Conservation (phyloP, 1,140 invertebrate genomes). For the Drosophila sechellia region DNA sequence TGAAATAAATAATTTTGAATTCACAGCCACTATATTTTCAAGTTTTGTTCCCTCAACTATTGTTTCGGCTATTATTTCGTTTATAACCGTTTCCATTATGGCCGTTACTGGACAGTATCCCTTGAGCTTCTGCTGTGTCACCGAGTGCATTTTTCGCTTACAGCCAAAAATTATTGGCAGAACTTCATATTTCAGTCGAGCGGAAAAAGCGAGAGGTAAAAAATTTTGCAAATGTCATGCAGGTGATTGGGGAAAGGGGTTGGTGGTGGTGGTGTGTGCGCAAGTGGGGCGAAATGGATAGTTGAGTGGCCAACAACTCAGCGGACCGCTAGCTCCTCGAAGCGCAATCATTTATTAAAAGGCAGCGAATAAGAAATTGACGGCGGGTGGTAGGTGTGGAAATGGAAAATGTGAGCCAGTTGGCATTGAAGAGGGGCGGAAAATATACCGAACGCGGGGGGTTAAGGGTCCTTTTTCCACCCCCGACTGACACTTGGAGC, state of each 20-base stretch:
- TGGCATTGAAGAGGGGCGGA: not conserved
- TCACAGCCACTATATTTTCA: too few relatives aligned
- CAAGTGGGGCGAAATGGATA: not conserved
- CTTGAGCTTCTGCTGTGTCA: slow-evolving; percentile 44
- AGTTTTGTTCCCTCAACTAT: too few relatives aligned
- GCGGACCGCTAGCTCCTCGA: slow-evolving; percentile 1
- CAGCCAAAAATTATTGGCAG: slow-evolving; percentile 47
- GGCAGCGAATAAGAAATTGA: slow-evolving; percentile 21
- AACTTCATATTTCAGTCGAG: slow-evolving; percentile 63
- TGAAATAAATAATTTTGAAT: too few relatives aligned
- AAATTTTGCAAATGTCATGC: slow-evolving; percentile 66
- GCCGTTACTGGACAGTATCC: slow-evolving; percentile 8
- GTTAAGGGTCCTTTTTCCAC: not conserved
- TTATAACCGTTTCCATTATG: slow-evolving; percentile 6
- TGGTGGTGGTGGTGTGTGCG: not conserved
- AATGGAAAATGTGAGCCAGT: slow-evolving; percentile 1
- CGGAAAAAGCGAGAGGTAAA: slow-evolving; percentile 40
- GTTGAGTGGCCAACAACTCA: slow-evolving; percentile 23
- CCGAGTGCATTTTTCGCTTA: slow-evolving; percentile 36
- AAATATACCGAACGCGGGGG: not conserved
- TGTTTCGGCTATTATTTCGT: not conserved
- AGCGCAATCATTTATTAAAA: slow-evolving; percentile 26
- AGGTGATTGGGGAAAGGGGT: slow-evolving; percentile 22
- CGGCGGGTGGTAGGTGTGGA: slow-evolving; percentile 1
- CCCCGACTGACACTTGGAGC: slow-evolving; percentile 8